phyloP scores from a whole-genome alignment of 2,797 vertebrate genomes.

The Acanthiza pusilla region DNA sequence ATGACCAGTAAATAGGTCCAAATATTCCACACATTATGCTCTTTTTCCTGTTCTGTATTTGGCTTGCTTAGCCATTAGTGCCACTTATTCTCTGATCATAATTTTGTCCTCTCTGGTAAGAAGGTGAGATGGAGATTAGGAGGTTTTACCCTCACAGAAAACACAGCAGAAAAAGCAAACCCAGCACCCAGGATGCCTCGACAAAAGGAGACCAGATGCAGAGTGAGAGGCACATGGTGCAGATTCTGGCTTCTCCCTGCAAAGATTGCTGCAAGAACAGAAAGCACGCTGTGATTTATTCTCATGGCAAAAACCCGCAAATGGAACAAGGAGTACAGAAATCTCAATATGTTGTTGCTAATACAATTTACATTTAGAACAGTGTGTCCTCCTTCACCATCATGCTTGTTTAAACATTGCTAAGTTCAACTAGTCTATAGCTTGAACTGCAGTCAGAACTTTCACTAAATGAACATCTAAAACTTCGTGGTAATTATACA shows the following conservation, averaged over 20 bases:
- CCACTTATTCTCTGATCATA: background rate
- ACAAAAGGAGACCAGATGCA: slow-evolving; percentile 42
- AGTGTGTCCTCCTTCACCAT: slow-evolving; percentile 25
- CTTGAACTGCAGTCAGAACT: slow-evolving; percentile 17
- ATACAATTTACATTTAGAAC: slow-evolving; percentile 63
- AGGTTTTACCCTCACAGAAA: background rate
- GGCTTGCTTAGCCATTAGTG: background rate
- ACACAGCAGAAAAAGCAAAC: background rate
- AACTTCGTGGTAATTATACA: slow-evolving; percentile 41
- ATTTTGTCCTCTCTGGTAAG: background rate
- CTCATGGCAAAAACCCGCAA: slow-evolving; percentile 24
- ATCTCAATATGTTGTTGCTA: slow-evolving; percentile 57
- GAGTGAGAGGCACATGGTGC: slow-evolving; percentile 19
- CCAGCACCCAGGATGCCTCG: background rate
- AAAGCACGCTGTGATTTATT: slow-evolving; percentile 59
- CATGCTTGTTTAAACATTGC: background rate
- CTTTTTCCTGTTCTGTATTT: background rate
- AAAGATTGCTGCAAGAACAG: slow-evolving; percentile 33
- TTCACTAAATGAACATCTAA: slow-evolving; percentile 43
- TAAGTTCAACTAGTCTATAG: slow-evolving; percentile 7
- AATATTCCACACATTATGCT: background rate
- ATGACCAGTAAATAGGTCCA: background rate
- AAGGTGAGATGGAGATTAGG: background rate
- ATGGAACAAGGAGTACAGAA: slow-evolving; percentile 62
- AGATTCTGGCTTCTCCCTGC: slow-evolving; percentile 21